Conservation (phyloP, 2,113 vertebrate genomes). For the Indicator maculatus region DNA sequence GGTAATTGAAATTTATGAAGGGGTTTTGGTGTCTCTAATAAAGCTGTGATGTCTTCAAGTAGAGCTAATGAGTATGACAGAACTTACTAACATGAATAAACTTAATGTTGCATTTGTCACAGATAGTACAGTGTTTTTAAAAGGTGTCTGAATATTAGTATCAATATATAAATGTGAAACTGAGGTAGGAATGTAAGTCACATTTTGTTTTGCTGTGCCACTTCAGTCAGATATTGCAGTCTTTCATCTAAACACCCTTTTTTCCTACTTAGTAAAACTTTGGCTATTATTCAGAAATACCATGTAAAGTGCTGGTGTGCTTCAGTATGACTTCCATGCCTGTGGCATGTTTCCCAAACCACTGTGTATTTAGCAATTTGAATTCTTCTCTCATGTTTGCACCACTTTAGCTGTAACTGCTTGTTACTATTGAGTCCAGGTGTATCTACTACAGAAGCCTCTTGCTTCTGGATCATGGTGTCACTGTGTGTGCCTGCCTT, state of each 20-base stretch:
- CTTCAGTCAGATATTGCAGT: not conserved
- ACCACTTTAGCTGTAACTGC: not conserved
- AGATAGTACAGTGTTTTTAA: not conserved
- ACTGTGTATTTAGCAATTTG: not conserved
- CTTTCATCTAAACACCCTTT: not conserved
- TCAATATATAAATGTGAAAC: not conserved
- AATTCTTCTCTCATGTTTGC: not conserved
- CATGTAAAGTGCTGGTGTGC: not conserved
- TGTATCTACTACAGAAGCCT: not conserved
- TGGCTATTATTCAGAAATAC: not conserved
- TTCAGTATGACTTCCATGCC: not conserved
- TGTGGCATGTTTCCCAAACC: not conserved
- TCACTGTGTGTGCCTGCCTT: not conserved
- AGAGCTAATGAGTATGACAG: conserved; percentile 39
- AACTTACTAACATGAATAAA: conserved; percentile 43
- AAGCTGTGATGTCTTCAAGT: conserved; percentile 38
- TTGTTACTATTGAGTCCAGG: not conserved
- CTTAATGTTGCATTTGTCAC: conserved; percentile 22
- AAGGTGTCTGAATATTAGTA: not conserved
- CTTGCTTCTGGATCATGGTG: not conserved
- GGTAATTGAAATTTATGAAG: conserved; percentile 66
- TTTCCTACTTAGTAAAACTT: not conserved
- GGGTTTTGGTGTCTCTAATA: conserved; percentile 54
- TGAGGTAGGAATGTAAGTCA: not conserved
- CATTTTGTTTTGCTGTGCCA: not conserved